A percentile compares a stretch with the other conserved stretches of the same genome.
Evolutionary conservation across 2,113 vertebrate genomes (phyloP).

Genomic region (Vidua chalybeata): DNA sequence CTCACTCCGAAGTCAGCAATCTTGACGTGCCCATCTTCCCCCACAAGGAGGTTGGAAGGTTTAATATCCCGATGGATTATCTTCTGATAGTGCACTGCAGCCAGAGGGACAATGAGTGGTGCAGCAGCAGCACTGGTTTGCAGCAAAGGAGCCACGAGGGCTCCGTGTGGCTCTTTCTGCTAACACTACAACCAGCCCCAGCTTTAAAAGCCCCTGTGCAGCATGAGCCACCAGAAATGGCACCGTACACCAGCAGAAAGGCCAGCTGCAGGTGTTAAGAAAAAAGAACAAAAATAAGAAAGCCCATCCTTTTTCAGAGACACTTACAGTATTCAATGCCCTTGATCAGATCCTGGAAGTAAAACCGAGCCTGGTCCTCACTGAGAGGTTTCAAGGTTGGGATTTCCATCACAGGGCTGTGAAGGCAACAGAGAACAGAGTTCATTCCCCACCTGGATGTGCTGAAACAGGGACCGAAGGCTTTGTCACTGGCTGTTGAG

Average conservation of each 20-base stretch:
- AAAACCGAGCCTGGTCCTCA: constrained; percentile 93
- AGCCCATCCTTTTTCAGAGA: background rate
- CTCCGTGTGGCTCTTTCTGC: background rate
- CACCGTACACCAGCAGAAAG: background rate
- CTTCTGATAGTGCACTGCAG: constrained; percentile 95
- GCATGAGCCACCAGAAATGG: background rate
- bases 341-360: constrained; percentile 96
- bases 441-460: background rate
- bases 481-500: background rate
- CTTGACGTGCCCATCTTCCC: constrained; percentile 93
- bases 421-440: background rate
- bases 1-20: constrained; percentile 97
- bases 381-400: constrained; percentile 91
- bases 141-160: background rate
- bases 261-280: background rate
- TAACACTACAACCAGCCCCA: background rate
- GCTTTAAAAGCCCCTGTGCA: background rate
- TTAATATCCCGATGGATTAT: constrained; percentile 98
- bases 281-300: background rate
- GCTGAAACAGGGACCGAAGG: background rate
- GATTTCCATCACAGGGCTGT: constrained; percentile 96
- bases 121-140: background rate
- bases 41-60: constrained; percentile 94
- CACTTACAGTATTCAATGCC: constrained; percentile 96
- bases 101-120: background rate